A percentile compares a stretch with the other conserved stretches of the same genome.
phyloP scores from a whole-genome alignment of 2,113 vertebrate genomes.

The Xiphias gladius region DNA sequence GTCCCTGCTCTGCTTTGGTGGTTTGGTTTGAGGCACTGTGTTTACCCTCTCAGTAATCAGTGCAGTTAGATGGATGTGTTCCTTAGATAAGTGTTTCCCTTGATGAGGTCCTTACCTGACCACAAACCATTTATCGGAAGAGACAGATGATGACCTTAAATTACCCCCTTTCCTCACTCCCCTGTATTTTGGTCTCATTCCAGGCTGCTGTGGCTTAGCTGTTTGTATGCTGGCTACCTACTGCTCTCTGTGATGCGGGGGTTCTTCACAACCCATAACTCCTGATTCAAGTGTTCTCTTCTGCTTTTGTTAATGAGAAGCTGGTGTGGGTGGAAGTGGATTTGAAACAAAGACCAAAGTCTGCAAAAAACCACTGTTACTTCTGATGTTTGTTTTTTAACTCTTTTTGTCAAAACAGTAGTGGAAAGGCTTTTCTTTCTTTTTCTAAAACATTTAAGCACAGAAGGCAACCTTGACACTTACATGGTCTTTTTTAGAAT shows the following conservation, averaged over 20 bases:
- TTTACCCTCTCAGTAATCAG: slow-evolving; percentile 67
- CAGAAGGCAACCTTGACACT: neutral
- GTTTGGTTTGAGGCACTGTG: slow-evolving; percentile 54
- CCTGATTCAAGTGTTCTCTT: slow-evolving; percentile 35
- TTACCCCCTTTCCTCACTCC: slow-evolving; percentile 42
- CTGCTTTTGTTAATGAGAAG: slow-evolving; percentile 47
- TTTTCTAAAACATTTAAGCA: too few relatives aligned
- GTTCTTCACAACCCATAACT: slow-evolving; percentile 17
- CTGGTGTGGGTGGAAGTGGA: slow-evolving; percentile 13
- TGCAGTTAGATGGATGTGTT: slow-evolving; percentile 61
- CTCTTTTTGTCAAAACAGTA: neutral
- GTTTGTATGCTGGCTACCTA: slow-evolving; percentile 29
- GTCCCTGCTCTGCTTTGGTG: slow-evolving; percentile 15
- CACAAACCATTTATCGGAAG: slow-evolving; percentile 55
- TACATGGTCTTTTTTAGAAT: neutral
- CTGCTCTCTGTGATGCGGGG: neutral
- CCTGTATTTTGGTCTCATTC: slow-evolving; percentile 53
- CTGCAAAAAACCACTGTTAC: neutral
- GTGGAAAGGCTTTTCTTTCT: neutral
- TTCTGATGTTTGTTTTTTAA: neutral
- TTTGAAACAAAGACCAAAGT: slow-evolving; percentile 19
- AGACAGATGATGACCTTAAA: slow-evolving; percentile 64
- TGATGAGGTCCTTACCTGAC: slow-evolving; percentile 66
- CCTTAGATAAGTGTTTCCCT: slow-evolving; percentile 64
- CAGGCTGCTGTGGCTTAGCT: slow-evolving; percentile 34